Base-by-base conservation (phyloP, 2,888 invertebrate species). In the Apomyelois bistriatella region DNA sequence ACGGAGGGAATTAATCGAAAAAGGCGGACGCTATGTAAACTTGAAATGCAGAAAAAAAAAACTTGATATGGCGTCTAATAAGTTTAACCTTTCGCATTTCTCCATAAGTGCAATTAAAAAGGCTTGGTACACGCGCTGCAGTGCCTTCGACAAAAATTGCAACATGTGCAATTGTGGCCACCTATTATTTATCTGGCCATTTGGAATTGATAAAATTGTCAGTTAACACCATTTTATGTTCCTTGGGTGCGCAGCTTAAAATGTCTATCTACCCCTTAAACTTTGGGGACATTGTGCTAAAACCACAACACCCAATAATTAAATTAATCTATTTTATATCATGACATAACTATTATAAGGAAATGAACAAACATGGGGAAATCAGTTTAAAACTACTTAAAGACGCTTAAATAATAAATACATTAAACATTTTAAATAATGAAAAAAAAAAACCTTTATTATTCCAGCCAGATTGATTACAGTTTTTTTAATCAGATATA, bases 71-170 rank as follows among this genome's bases (percentile, higher is more conserved):
- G 64, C 51, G 64, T 68, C 54, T 84, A 84, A 85, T 83, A 66
- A 74, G 68, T 60, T 75, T 85, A 79, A 85, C 86, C 86, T 87
- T 87, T 85, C 53, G 48, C 65, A 74, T 77, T 81, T 80, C 77
- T 61, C 69, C 67, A 76, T 78, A 81, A 81, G 72, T 66, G 74
- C 69, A 80, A 82, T 85, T 84, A 81, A 74, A 75, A 68, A 61
- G 70, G 70, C 67, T 62, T 67, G 61, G 65, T 62, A 66, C 67
- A 66, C 68, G 72, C 67, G 68, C 66, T 69, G 66, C 66, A 52
- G 60, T 51, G 58, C 62, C 58, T 62, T 59, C 59, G 49, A 60
- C 55, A 56, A 49, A 48, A 57, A 54, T 57, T 46, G 46, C 32
- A 30, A 32, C 32, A 46, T 30, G 32, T 46, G 58, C 46, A 49